Conservation (phyloP, 1,140 invertebrate genomes). For the Drosophila teissieri region DNA sequence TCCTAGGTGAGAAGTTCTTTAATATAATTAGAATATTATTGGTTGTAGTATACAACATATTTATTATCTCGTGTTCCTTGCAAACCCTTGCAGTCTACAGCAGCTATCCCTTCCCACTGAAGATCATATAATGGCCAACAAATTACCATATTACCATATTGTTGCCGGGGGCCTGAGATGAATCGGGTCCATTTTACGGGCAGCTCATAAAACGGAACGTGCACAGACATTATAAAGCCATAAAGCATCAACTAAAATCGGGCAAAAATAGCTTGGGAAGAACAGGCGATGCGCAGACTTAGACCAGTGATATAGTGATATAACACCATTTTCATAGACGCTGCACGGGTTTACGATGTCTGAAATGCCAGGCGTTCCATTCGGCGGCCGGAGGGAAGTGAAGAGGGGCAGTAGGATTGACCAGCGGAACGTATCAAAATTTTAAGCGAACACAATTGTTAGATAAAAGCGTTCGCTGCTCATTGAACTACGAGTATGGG, state of each 20-base stretch:
- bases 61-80: too few relatives aligned
- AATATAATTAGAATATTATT: too few relatives aligned
- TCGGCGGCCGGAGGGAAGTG: neutral
- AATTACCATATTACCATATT: slow-evolving; percentile 33
- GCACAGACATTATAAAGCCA: slow-evolving; percentile 73
- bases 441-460: neutral
- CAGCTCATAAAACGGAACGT: slow-evolving; percentile 71
- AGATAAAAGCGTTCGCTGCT: slow-evolving; percentile 18
- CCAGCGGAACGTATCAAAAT: slow-evolving; percentile 19
- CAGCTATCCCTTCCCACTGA: neutral
- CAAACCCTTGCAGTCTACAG: neutral
- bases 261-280: slow-evolving; percentile 54
- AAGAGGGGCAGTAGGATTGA: slow-evolving; percentile 1
- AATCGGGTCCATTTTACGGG: slow-evolving; percentile 61
- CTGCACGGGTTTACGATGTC: slow-evolving; percentile 26
- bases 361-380: neutral
- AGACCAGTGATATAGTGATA: slow-evolving; percentile 37
- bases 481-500: slow-evolving; percentile 12
- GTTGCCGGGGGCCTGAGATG: slow-evolving; percentile 49
- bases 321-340: slow-evolving; percentile 10
- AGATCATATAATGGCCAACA: slow-evolving; percentile 34
- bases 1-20: slow-evolving; percentile 11
- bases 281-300: slow-evolving; percentile 17
- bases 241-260: slow-evolving; percentile 75
- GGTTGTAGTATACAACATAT: too few relatives aligned